Evolutionary conservation across 1,140 invertebrate species (phyloP).

Genomic region (Cryptotermes secundus): DNA sequence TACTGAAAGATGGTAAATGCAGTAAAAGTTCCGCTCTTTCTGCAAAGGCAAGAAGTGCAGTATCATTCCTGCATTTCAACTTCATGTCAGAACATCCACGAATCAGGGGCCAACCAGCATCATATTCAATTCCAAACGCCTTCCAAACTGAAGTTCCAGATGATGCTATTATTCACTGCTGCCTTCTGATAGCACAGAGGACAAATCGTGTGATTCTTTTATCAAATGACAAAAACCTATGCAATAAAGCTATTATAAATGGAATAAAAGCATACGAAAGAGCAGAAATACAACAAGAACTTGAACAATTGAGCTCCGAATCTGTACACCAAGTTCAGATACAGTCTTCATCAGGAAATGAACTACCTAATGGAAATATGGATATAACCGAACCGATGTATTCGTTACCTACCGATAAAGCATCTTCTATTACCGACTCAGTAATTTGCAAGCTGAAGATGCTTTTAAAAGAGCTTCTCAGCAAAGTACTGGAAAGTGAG

Average conservation of each 20-base stretch:
- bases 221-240: conserved; percentile 1
- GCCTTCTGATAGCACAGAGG: neutral
- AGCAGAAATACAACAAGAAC: neutral
- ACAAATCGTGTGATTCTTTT: neutral
- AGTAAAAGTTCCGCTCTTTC: neutral
- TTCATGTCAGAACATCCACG: neutral
- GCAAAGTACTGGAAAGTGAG: neutral
- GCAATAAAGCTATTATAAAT: neutral
- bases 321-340: neutral
- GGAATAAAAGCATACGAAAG: neutral
- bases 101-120: neutral
- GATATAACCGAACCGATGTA: neutral
- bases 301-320: neutral
- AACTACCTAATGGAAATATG: neutral
- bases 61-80: neutral
- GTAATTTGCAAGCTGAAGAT: neutral
- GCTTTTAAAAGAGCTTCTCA: neutral
- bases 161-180: neutral
- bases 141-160: neutral
- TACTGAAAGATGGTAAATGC: neutral
- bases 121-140: neutral
- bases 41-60: neutral
- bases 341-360: neutral
- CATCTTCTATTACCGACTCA: neutral
- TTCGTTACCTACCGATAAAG: neutral